Percentiles rank a stretch among this genome's conserved stretches.
phyloP scores from a whole-genome alignment of 2,888 invertebrate genomes.

The Noctua pronuba region DNA sequence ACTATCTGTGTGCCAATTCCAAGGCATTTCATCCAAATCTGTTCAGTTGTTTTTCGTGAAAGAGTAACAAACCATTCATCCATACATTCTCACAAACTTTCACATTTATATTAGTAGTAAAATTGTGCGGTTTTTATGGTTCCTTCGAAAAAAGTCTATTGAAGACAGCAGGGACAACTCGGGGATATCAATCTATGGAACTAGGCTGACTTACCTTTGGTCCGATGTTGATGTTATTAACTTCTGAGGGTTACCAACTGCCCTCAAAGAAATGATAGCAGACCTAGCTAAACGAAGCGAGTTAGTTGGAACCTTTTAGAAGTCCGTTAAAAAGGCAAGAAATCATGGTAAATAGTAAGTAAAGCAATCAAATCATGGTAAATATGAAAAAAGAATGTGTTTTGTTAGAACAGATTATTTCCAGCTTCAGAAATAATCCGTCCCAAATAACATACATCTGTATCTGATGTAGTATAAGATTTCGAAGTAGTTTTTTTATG shows the following conservation, averaged over 20 bases:
- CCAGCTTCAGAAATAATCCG: too few species aligned
- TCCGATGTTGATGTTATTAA: background rate
- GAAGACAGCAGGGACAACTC: background rate
- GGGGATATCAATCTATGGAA: background rate
- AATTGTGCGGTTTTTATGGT: constrained; percentile 1
- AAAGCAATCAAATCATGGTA: background rate
- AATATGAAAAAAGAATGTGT: background rate
- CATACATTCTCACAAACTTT: too few species aligned
- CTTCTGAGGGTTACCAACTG: background rate
- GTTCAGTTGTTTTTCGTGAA: too few species aligned
- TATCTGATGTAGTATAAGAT: too few species aligned
- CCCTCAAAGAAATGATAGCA: background rate
- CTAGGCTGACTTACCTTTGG: background rate
- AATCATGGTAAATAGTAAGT: background rate
- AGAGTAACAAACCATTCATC: too few species aligned
- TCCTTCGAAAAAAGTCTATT: background rate
- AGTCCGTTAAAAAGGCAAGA: background rate
- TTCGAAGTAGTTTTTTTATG: too few species aligned
- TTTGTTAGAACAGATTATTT: background rate
- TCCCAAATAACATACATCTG: too few species aligned
- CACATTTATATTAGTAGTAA: too few species aligned
- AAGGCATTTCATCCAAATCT: too few species aligned
- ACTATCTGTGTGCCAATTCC: too few species aligned
- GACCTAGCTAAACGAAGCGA: background rate
- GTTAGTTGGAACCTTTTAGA: too few species aligned